Conservation (phyloP, 2,797 vertebrate genomes). For the Schizopygopsis pylzovi region DNA sequence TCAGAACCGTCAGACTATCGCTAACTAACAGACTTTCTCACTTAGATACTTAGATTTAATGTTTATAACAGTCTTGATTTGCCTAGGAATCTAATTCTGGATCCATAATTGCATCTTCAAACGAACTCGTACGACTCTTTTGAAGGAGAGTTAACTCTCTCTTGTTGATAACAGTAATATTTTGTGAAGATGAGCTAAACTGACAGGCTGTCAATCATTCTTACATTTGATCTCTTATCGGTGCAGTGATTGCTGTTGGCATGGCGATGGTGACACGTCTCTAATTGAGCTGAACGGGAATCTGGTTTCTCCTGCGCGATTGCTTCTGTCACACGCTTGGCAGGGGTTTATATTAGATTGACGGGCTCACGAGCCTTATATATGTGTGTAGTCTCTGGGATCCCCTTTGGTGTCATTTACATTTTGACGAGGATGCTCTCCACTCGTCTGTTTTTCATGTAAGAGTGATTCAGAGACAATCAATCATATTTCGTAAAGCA, state of each 20-base stretch:
- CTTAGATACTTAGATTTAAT: conserved; percentile 19
- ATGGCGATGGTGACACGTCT: conserved; percentile 73
- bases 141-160: conserved; percentile 27
- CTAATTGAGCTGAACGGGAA: conserved; percentile 80
- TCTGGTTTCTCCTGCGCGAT: conserved; percentile 75
- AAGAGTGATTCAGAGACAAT: conserved; percentile 35
- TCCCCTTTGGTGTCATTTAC: conserved; percentile 49
- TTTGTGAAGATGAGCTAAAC: conserved; percentile 70
- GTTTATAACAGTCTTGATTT: conserved; percentile 34
- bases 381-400: conserved; percentile 68
- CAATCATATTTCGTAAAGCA: conserved; percentile 5
- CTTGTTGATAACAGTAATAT: conserved; percentile 72
- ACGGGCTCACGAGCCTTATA: conserved; percentile 73
- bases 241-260: conserved; percentile 69
- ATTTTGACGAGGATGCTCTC: conserved; percentile 49
- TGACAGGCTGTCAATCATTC: conserved; percentile 81
- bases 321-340: conserved; percentile 79
- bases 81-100: conserved; percentile 16
- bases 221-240: conserved; percentile 63
- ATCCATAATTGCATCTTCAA: conserved; percentile 37
- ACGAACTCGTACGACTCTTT: background rate
- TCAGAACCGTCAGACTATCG: conserved; percentile 3
- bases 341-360: conserved; percentile 76
- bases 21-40: conserved; percentile 6
- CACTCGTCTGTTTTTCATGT: conserved; percentile 28